These are phyloP conservation scores for Calliphora vomitoria DNA, from an alignment of 2,888 invertebrate species.

Conservation along the genomic window DNA sequence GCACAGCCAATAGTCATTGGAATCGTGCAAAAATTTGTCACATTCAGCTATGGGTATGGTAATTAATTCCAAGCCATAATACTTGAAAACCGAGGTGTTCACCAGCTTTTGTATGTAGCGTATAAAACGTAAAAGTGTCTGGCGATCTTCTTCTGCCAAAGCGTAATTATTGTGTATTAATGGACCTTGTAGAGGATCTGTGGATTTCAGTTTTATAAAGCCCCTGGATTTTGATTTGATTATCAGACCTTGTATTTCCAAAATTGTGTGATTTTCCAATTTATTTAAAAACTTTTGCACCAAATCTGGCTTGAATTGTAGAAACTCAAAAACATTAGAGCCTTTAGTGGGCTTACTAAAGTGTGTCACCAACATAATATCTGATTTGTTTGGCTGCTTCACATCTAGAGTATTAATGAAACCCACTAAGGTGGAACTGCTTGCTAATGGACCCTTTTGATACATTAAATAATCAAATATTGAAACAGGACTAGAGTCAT, in stretches of 20 bases:
- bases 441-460: conserved; percentile 77
- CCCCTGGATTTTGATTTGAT: conserved; percentile 84
- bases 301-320: conserved; percentile 76
- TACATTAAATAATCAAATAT: conserved; percentile 77
- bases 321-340: conserved; percentile 75
- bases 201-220: conserved; percentile 85
- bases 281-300: conserved; percentile 71
- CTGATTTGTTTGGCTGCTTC: conserved; percentile 70
- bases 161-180: conserved; percentile 87
- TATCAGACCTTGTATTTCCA: conserved; percentile 79
- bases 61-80: conserved; percentile 80
- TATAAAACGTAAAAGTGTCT: conserved; percentile 82
- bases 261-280: conserved; percentile 73
- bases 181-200: conserved; percentile 85
- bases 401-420: conserved; percentile 85
- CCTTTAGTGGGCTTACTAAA: conserved; percentile 75
- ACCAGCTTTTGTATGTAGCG: conserved; percentile 81
- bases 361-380: conserved; percentile 87
- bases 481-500: background rate
- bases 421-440: conserved; percentile 84
- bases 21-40: conserved; percentile 77
- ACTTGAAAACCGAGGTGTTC: conserved; percentile 84
- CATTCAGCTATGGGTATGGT: conserved; percentile 78
- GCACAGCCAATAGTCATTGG: conserved; percentile 86
- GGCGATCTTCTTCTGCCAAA: conserved; percentile 84